Base-by-base conservation (phyloP, 2,888 invertebrate genomes). In the Leucozona laternaria region DNA sequence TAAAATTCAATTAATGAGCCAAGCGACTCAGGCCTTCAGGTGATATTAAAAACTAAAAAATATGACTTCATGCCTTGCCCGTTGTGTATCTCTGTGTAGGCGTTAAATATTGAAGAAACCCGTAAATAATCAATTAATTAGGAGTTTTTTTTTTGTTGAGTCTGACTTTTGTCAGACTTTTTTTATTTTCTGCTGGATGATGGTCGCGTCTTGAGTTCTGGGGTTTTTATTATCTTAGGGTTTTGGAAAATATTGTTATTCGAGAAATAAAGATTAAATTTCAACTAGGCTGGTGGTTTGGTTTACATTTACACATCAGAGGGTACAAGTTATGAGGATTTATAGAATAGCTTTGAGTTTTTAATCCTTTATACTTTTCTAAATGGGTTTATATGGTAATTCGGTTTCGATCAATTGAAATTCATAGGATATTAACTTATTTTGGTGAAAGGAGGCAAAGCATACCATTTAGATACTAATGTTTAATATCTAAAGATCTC, bases 111-210 rank as follows among this genome's bases (percentile, higher is more conserved):
- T 64, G 73, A 86, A 81, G 81, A 85, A 85, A 80, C 85, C 85
- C 71, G 85, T 76, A 85, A 86, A 86, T 86, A 86, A 86, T 86
- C 85, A 86, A 78, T 86, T 86, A 86, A 82, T 86, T 81, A 86
- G 75, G 64, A 75, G 11, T 48, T 73, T 73, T 73, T 28, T 48
- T 37, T 40, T 40, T 64, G 31, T 31, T 10, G 8, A n/a, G 40
- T 60, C 40, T 53, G 64, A 22, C 17, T 48, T 25, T 57, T 58
- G 55, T 57, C 20, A 68, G n/a, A n/a, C n/a, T 53, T 75, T 53
- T 68, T 50, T 53, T 68, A 0, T 58, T 25, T 72, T 34, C 22
- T 5, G 13, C 5, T n/a, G 8, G 22, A 17, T 40, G 40, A n/a
- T 4, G 22, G 8, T 58, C 15, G 17, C n/a, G n/a, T 64, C 22